Conservation (phyloP, 1,140 invertebrate species). For the Apis dorsata region DNA sequence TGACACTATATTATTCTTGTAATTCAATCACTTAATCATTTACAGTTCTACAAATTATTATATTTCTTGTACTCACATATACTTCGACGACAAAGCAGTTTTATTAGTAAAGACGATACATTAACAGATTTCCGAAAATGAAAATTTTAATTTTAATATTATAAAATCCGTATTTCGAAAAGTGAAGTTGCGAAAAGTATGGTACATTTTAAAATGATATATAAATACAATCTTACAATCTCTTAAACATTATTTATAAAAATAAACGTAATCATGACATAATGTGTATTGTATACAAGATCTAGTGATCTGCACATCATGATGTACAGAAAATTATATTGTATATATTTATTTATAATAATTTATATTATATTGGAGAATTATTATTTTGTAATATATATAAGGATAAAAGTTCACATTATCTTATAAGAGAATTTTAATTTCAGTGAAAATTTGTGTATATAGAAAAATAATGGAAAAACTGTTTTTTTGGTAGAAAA, state of each 20-base stretch:
- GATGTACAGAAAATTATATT: too few species aligned
- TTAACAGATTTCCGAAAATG: not conserved
- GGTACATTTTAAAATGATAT: not conserved
- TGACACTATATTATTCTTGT: not conserved
- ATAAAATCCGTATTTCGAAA: not conserved
- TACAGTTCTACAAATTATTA: too few species aligned
- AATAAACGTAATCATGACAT: not conserved
- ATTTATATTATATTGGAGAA: too few species aligned
- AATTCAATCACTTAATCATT: not conserved
- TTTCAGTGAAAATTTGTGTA: too few species aligned
- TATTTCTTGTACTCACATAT: not conserved
- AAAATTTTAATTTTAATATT: not conserved
- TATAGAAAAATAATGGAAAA: too few species aligned
- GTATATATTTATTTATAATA: too few species aligned
- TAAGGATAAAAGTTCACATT: too few species aligned
- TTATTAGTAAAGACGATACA: not conserved
- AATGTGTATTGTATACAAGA: not conserved
- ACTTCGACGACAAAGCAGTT: not conserved
- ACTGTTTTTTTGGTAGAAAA: too few species aligned
- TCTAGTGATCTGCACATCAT: too few species aligned
- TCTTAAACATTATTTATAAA: not conserved
- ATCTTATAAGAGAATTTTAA: too few species aligned
- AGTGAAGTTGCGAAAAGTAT: not conserved
- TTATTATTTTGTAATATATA: too few species aligned
- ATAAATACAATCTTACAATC: not conserved